Percentiles rank a stretch among this genome's conserved stretches.
Conservation (phyloP, 2,113 vertebrate genomes). For the Equus przewalskii region DNA sequence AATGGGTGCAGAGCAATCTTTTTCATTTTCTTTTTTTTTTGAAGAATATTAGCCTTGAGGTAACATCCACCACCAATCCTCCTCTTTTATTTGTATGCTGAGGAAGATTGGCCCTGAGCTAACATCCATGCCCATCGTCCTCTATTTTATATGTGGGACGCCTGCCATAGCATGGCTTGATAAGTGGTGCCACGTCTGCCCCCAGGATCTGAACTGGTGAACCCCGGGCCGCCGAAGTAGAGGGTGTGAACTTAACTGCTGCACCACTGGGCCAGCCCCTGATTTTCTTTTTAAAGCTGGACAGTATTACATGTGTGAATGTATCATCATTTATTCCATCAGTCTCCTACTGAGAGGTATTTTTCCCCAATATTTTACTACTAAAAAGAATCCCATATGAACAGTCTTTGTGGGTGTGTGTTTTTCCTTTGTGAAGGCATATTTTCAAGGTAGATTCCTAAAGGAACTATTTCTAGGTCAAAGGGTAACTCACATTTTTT, state of each 20-base stretch:
- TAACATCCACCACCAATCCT: too few species aligned
- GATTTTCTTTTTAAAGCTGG: background rate
- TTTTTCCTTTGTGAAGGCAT: background rate
- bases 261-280: too few species aligned
- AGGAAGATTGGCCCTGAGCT: too few species aligned
- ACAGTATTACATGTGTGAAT: background rate
- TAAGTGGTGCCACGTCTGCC: too few species aligned
- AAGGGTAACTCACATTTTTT: background rate
- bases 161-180: too few species aligned
- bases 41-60: too few species aligned
- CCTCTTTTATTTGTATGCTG: too few species aligned
- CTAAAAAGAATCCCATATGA: background rate
- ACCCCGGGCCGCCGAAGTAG: too few species aligned
- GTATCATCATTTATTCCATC: background rate
- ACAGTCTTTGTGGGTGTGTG: background rate
- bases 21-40: background rate
- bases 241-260: too few species aligned
- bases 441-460: background rate
- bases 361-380: background rate
- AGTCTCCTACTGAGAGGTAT: background rate
- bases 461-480: background rate
- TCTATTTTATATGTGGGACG: too few species aligned
- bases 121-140: too few species aligned
- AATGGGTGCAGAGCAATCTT: background rate
- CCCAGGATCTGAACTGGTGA: too few species aligned